Base-by-base conservation (phyloP, 2,797 vertebrate genomes). In the Microtus obscurus region DNA sequence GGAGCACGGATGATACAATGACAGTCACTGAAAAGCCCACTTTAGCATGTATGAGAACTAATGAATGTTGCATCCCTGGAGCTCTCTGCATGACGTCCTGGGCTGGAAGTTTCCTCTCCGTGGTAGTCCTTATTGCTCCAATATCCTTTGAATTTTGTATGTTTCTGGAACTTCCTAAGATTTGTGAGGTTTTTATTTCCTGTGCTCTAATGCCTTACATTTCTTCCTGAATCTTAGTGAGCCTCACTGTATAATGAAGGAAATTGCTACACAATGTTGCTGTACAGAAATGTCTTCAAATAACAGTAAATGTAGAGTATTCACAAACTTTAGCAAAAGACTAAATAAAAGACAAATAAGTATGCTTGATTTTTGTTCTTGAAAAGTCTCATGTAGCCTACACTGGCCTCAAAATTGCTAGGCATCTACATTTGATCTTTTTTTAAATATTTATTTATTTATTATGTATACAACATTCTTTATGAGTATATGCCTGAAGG, bases 231-330 rank as follows among this genome's bases (percentile, higher is more conserved):
- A 27, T 37, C 6, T 27, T 51, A 69, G 17, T 51, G 31, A 69
- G 3, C 6, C 34, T 25, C 61, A 69, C 14, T 69, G 2, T 4
- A 71, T 34, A 37, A 71, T 17, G 12, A 69, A 53, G 21, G 34
- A 71, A 87, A 37, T 37, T 87, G 21, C 7, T 71, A 77, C 63
- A 25, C 59, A 12, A 65, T 87, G 61, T 73, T 83, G 43, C 51
- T 89, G 1, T 63, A 93, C 31, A 94, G 16, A 92, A 92, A 93
- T 74, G 5, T 19, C 77, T 87, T 96, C 48, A 67, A 63, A n/a
- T n/a, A 88, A 87, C 6, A 79, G 17, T 3, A 86, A 88, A 90
- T 89, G 8, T 56, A 94, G 67, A 29, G 65, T 56, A 13, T 71
- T 90, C 43, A 83, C 4, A 76, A 37, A 34, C 69, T 83, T 83